These are phyloP conservation scores for Drosophila quinaria DNA, from an alignment of 2,888 invertebrate species.

Conservation along the genomic window DNA sequence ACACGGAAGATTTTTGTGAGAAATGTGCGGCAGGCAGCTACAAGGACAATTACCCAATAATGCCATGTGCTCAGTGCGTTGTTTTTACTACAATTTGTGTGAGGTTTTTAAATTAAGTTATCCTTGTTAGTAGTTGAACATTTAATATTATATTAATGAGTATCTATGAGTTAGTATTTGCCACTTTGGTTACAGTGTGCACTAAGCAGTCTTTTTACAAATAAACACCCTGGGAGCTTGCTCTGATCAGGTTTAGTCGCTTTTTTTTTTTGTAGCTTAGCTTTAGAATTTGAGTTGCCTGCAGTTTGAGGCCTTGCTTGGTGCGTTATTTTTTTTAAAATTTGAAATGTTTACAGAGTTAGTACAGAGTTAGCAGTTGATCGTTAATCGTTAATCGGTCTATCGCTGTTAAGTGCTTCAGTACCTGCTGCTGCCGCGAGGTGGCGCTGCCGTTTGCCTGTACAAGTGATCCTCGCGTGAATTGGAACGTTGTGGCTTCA, in stretches of 20 bases:
- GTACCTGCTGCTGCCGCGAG: constrained; percentile 85
- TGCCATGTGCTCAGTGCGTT: constrained; percentile 15
- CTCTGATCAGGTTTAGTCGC: constrained; percentile 60
- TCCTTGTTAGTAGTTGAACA: constrained; percentile 41
- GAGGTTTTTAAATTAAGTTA: constrained; percentile 15
- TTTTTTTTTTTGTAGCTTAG: constrained; percentile 29
- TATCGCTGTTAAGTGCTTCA: constrained; percentile 51
- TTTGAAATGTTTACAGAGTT: constrained; percentile 16
- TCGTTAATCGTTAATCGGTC: constrained; percentile 16
- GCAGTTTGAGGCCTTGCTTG: too few relatives aligned
- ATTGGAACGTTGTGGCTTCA: constrained; percentile 72
- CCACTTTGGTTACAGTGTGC: constrained; percentile 18
- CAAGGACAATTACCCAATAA: constrained; percentile 9
- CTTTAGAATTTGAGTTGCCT: constrained; percentile 43
- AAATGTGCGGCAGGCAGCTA: background rate
- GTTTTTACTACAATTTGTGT: constrained; percentile 9
- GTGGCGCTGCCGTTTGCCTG: constrained; percentile 63
- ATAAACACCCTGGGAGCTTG: constrained; percentile 40
- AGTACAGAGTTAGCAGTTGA: constrained; percentile 14
- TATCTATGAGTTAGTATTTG: constrained; percentile 47
- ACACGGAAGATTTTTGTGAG: background rate
- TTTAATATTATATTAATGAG: constrained; percentile 27
- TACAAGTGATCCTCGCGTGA: constrained; percentile 82
- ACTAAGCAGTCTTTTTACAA: constrained; percentile 67
- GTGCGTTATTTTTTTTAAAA: constrained; percentile 29